A percentile compares a stretch with the other conserved stretches of the same genome.
phyloP scores from a whole-genome alignment of 2,797 vertebrate species.

The Eutrigla gurnardus region DNA sequence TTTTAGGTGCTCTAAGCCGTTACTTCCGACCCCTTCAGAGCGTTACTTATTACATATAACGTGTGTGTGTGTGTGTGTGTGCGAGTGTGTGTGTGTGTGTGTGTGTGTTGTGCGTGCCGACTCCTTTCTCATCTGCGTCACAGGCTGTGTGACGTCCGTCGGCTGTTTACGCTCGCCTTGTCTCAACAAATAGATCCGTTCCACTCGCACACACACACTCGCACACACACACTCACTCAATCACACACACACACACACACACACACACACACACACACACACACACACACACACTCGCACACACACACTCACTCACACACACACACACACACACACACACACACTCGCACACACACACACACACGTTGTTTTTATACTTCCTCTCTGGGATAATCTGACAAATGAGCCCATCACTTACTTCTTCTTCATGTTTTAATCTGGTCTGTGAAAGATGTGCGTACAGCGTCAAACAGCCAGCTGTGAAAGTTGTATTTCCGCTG shows the following conservation, averaged over 20 bases:
- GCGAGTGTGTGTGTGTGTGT: conserved; percentile 9
- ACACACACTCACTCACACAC: too few relatives aligned
- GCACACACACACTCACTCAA: too few relatives aligned
- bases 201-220: conserved; percentile 13
- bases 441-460: conserved; percentile 33
- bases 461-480: conserved; percentile 67
- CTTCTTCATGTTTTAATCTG: conserved; percentile 1
- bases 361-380: too few relatives aligned
- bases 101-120: not conserved
- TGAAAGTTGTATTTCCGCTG: conserved; percentile 77
- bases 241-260: too few relatives aligned
- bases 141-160: conserved; percentile 49
- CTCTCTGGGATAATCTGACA: conserved; percentile 36
- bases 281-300: too few relatives aligned
- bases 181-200: conserved; percentile 54
- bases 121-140: conserved; percentile 67
- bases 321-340: too few relatives aligned
- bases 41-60: conserved; percentile 10
- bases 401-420: conserved; percentile 34
- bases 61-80: not conserved
- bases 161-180: conserved; percentile 42
- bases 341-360: too few relatives aligned
- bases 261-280: too few relatives aligned
- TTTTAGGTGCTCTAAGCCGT: conserved; percentile 52
- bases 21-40: conserved; percentile 41